Conservation (phyloP, 2,888 invertebrate genomes). For the Proisotoma minuta region DNA sequence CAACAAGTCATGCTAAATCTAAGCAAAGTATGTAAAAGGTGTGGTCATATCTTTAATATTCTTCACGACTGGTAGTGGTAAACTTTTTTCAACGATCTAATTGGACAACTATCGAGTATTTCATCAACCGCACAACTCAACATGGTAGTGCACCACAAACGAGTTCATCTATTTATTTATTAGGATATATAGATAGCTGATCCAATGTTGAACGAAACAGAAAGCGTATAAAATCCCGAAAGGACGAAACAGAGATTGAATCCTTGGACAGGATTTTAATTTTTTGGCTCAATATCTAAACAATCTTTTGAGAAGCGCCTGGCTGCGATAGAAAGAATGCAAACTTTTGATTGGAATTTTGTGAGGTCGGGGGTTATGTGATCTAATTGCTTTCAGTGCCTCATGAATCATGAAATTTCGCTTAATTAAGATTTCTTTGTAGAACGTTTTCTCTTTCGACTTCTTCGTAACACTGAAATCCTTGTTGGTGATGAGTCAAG, state of each 20-base stretch:
- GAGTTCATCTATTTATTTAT: too few species aligned
- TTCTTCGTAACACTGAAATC: not conserved
- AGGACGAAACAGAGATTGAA: not conserved
- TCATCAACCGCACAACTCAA: not conserved
- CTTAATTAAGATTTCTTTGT: constrained; percentile 32
- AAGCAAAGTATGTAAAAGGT: not conserved
- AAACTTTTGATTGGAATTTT: constrained; percentile 20
- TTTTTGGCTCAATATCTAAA: constrained; percentile 5
- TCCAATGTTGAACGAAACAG: not conserved
- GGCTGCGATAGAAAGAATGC: constrained; percentile 5
- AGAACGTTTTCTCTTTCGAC: not conserved
- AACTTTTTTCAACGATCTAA: not conserved
- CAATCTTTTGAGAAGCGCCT: not conserved
- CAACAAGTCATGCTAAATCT: not conserved
- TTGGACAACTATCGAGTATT: not conserved
- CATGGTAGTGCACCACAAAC: too few species aligned
- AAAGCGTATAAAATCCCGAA: not conserved
- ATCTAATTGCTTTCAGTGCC: constrained; percentile 43
- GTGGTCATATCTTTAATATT: not conserved
- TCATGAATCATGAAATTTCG: constrained; percentile 40
- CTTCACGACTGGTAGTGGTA: constrained; percentile 2
- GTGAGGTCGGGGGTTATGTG: constrained; percentile 37
- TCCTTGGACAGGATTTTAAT: constrained; percentile 8
- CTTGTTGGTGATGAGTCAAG: not conserved
- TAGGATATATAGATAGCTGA: too few species aligned